A percentile compares a stretch with the other conserved stretches of the same genome.
phyloP scores from a whole-genome alignment of 2,888 invertebrate species.

The Cosmia pyralina region DNA sequence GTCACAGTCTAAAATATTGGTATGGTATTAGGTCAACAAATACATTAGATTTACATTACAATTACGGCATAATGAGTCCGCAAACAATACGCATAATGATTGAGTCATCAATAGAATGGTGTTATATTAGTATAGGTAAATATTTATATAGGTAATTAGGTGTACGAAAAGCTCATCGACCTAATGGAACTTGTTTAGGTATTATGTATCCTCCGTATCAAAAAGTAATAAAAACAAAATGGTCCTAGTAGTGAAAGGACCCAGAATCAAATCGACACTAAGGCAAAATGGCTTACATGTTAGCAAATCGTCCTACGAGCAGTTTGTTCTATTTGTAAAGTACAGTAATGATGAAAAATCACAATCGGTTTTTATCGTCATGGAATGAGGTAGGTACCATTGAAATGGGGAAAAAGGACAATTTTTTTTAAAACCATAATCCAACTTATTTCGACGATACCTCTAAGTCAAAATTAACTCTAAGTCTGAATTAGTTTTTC shows the following conservation, averaged over 20 bases:
- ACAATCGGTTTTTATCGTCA: background rate
- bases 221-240: background rate
- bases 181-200: background rate
- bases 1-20: background rate
- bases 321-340: background rate
- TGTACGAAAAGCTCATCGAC: background rate
- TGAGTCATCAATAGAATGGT: background rate
- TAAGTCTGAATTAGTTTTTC: too few species aligned
- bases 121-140: too few species aligned
- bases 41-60: background rate
- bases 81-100: too few species aligned
- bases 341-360: background rate
- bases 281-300: background rate
- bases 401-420: too few species aligned
- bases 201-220: background rate
- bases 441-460: too few species aligned
- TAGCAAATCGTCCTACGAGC: background rate
- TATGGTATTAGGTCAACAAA: background rate
- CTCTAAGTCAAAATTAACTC: too few species aligned
- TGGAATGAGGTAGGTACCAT: too few species aligned
- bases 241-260: background rate
- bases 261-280: background rate
- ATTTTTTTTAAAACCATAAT: too few species aligned
- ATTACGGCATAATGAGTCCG: background rate
- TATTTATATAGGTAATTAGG: too few species aligned